Base-by-base conservation (phyloP, 2,113 vertebrate genomes). In the Pangasianodon hypophthalmus region DNA sequence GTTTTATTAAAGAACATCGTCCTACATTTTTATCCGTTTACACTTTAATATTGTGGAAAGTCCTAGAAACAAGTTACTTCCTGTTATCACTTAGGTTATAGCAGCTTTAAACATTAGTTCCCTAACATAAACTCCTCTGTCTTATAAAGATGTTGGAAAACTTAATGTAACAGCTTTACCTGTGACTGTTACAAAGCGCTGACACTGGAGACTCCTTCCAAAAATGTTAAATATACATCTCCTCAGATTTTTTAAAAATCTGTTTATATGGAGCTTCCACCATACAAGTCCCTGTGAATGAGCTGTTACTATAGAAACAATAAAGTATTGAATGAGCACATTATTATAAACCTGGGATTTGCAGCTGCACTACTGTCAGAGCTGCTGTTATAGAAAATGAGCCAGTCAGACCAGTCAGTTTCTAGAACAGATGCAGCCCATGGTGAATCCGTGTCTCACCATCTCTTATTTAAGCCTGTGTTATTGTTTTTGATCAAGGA, bases 401-500 rank as follows among this genome's bases (percentile, higher is more conserved):
- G 41, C 52, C 81, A 41, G n/a, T 32, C 41, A 79, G 67, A 83
- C 83, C 84, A 64, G 77, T 87, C 88, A 41, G 75, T 44, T 58
- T 44, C 8, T 24, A 86, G 46, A 85, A 80, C 24, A 83, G 16
- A 10, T 14, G 52, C 73, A 64, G 29, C 58, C 29, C 29, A 4
- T 6, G 37, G 29, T 41, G 77, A 82, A 64, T 64, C 75, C 44
- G n/a, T 79, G 32, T 84, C 44, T 21, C 88, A 46, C 60, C 64
- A 14, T 71, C n/a, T 88, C 82, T 77, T 32, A 60, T 91, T 85
- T 83, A 60, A 82, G 52, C 83, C 60, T 56, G 88, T 88, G 83
- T 90, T 87, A 86, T 83, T 84, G 79, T 67, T 79, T 64, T 62
- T 69, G 79, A 73, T 62, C 6, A 48, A 90, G 56, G 84, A 92